Percentiles rank a stretch among this genome's conserved stretches.
phyloP scores from a whole-genome alignment of 1,140 invertebrate species.

The Paralvinella palmiformis region DNA sequence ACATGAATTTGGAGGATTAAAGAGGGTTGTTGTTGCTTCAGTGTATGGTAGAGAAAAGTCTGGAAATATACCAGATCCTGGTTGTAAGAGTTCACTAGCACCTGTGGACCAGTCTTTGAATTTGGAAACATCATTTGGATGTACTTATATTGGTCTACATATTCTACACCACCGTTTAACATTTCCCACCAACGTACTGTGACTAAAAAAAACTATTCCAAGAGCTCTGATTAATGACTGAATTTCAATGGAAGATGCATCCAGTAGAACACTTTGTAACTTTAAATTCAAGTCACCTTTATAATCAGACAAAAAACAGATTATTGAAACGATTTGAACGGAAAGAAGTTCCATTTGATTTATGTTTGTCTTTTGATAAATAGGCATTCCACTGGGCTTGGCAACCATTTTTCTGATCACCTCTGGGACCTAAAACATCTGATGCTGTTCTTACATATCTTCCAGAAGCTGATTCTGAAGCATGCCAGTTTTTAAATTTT shows the following conservation, averaged over 20 bases:
- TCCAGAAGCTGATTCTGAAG: not conserved
- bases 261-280: not conserved
- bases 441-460: not conserved
- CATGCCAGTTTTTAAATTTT: not conserved
- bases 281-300: no score
- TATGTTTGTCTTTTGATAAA: not conserved
- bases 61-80: not conserved
- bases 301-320: no score
- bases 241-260: no score
- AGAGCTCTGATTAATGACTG: not conserved
- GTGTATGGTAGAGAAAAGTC: not conserved
- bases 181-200: no score
- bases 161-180: no score
- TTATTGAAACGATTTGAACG: not conserved
- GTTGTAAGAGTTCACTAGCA: not conserved
- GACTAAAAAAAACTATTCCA: not conserved
- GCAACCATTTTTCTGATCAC: slow-evolving; percentile 7
- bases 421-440: not conserved
- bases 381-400: slow-evolving; percentile 5
- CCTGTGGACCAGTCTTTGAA: slow-evolving; percentile 4
- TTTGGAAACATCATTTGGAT: not conserved
- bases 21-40: not conserved
- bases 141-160: slow-evolving; percentile 8
- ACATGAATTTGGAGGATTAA: not conserved
- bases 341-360: not conserved